Percentiles rank a stretch among this genome's conserved stretches.
These are phyloP conservation scores for Parnassius mnemosyne DNA, from an alignment of 2,888 invertebrate genomes.

Conservation along the genomic window DNA sequence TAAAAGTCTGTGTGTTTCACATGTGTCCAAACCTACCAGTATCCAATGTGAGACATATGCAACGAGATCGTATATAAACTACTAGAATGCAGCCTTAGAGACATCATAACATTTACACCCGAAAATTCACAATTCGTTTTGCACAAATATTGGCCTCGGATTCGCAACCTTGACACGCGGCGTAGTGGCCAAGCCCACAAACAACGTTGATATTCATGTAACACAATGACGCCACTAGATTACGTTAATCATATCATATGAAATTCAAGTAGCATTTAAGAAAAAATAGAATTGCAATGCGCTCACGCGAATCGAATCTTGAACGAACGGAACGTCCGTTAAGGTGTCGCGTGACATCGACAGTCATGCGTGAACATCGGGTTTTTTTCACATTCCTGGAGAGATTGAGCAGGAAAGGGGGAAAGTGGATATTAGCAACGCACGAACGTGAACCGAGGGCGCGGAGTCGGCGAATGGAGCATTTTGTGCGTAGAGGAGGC, in stretches of 20 bases:
- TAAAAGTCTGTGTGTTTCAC: too few species aligned
- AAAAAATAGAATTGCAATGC: background rate
- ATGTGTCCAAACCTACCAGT: too few species aligned
- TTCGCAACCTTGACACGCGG: too few species aligned
- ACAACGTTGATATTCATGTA: too few species aligned
- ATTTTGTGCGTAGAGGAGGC: conserved; percentile 2
- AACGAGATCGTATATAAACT: too few species aligned
- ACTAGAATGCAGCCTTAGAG: too few species aligned
- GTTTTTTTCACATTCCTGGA: conserved; percentile 27
- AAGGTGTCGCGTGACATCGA: conserved; percentile 24
- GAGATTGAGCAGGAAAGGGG: conserved; percentile 58
- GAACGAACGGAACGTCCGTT: conserved; percentile 2
- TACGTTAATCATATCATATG: background rate
- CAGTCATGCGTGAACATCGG: conserved; percentile 18
- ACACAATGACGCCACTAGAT: background rate
- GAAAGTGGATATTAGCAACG: conserved; percentile 52
- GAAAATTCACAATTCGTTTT: too few species aligned
- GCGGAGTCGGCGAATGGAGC: conserved; percentile 39
- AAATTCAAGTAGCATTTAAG: background rate
- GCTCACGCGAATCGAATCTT: conserved; percentile 14
- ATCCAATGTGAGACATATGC: too few species aligned
- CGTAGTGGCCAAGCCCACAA: too few species aligned
- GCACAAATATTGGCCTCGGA: too few species aligned
- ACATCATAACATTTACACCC: too few species aligned
- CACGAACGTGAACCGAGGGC: conserved; percentile 38